A percentile compares a stretch with the other conserved stretches of the same genome.
Conservation (phyloP, 2,113 vertebrate genomes). For the Orientallactaga bullata region DNA sequence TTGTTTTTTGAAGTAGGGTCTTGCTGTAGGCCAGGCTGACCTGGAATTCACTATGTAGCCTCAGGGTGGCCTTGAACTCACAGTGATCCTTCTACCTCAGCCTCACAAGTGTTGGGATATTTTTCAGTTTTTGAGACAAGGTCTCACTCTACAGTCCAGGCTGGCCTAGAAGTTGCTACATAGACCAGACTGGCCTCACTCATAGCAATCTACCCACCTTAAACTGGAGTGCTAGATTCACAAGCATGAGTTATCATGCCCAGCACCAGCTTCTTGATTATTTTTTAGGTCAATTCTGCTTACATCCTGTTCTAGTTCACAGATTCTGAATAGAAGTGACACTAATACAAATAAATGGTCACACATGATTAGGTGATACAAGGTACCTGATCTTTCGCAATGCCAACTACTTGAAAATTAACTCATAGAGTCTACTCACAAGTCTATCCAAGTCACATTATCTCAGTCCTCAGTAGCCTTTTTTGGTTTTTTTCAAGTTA, state of each 20-base stretch:
- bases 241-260: background rate
- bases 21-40: background rate
- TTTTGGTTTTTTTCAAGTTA: no score
- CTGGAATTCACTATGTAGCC: no score
- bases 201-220: background rate
- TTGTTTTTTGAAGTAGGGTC: no score
- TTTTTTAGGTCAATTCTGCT: background rate
- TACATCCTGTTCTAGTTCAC: background rate
- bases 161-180: background rate
- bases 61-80: no score
- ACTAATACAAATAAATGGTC: background rate
- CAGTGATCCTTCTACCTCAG: no score
- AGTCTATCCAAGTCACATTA: constrained; percentile 33
- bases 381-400: background rate
- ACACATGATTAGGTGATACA: background rate
- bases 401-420: constrained; percentile 46
- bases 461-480: background rate
- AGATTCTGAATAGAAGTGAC: constrained; percentile 4
- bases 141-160: background rate
- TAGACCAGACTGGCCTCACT: background rate
- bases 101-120: no score
- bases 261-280: background rate
- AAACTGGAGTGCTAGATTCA: background rate
- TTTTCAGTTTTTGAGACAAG: background rate
- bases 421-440: constrained; percentile 15